Conservation (phyloP, 2,113 vertebrate species). For the Crocuta crocuta region DNA sequence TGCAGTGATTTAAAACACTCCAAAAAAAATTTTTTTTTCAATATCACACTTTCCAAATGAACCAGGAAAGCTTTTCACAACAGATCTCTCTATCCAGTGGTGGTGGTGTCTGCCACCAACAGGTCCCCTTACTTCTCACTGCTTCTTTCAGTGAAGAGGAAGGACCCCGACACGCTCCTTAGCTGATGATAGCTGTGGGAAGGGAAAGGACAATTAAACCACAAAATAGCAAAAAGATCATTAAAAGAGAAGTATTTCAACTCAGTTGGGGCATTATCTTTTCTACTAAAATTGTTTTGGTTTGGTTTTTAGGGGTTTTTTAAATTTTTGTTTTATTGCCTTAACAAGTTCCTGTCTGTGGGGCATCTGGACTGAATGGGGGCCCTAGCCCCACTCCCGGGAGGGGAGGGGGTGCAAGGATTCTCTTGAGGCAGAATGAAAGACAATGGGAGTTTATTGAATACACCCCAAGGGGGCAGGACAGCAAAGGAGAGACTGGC, state of each 20-base stretch:
- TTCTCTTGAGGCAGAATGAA: too few species aligned
- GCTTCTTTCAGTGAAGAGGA: neutral
- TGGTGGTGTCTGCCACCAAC: neutral
- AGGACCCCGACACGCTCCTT: too few species aligned
- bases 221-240: constrained; percentile 52
- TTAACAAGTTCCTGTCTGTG: neutral
- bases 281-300: neutral
- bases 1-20: neutral
- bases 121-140: neutral
- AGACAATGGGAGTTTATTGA: neutral
- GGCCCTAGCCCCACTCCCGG: rapidly evolving
- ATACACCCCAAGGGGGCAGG: neutral
- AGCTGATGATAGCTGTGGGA: too few species aligned
- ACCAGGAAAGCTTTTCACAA: neutral
- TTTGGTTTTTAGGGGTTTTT: neutral
- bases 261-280: neutral
- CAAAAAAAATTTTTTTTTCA: neutral
- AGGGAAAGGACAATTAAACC: neutral
- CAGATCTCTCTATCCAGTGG: neutral
- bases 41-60: neutral
- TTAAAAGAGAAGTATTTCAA: constrained; percentile 37
- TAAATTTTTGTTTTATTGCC: neutral
- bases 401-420: neutral
- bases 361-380: neutral
- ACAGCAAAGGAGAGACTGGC: neutral